phyloP scores from a whole-genome alignment of 1,140 invertebrate genomes.

The Anastrepha ludens region DNA sequence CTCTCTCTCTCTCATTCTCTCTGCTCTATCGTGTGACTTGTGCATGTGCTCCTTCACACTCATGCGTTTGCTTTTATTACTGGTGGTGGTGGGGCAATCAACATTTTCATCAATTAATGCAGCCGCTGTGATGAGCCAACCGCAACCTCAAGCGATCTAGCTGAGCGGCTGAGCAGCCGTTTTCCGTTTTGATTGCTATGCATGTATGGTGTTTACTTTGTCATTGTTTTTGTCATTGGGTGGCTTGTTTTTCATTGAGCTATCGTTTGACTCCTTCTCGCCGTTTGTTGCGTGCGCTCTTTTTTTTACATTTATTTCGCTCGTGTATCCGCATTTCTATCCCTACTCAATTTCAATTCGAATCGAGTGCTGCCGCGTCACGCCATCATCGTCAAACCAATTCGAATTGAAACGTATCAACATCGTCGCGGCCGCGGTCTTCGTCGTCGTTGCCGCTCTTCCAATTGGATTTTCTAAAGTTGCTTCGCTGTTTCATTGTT shows the following conservation, averaged over 20 bases:
- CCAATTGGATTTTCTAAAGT: neutral
- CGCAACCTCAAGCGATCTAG: neutral
- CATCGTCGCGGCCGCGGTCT: neutral
- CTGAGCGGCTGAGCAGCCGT: neutral
- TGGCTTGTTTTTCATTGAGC: neutral
- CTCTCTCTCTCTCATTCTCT: neutral
- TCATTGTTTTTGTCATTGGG: neutral
- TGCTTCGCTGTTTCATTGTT: neutral
- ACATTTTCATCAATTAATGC: slow-evolving; percentile 37
- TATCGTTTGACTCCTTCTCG: neutral
- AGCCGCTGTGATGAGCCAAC: neutral
- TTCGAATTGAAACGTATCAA: neutral
- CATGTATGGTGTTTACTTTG: neutral
- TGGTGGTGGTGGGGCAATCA: neutral
- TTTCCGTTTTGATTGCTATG: neutral
- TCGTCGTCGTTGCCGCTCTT: neutral
- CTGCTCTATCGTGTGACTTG: neutral
- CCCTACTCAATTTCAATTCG: slow-evolving; percentile 8
- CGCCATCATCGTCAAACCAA: neutral
- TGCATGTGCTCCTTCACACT: neutral
- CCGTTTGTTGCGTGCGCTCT: neutral
- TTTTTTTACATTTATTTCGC: neutral
- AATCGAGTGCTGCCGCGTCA: slow-evolving; percentile 7
- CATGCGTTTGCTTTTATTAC: neutral
- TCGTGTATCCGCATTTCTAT: neutral